Evolutionary conservation across 2,888 invertebrate genomes (phyloP), one percentile per base, ranked within the genome.

Genomic region (Caenorhabditis wallacei): DNA sequence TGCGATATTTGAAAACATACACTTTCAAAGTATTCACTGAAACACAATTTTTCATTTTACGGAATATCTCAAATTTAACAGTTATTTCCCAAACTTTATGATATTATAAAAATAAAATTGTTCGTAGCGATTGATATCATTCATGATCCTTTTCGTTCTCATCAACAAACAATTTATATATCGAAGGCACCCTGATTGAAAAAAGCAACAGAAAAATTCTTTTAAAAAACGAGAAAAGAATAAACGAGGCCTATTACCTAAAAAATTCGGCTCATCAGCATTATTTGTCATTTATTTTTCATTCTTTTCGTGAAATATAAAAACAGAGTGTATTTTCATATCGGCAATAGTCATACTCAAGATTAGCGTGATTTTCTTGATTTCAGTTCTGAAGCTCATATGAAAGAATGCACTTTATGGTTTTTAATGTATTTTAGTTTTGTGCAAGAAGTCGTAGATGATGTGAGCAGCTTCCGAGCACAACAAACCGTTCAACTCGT

Each of bases 201-300:
- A 37, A 26, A 37, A 48, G 51, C 24, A 64, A 46, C 35, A 64
- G n/a, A 64, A 43, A 26, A 18, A 20, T 30, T 18, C 3, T n/a
- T 7, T 48, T n/a, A 48, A 48, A 48, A 18, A 18, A 48, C 13
- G 3, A 13, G 4, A 48, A 48, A 48, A 48, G 46, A 48, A 18
- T n/a, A 76, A 76, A 76, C 59, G 68, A 76, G 53, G 76, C 68
- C 30, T 53, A 76, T 76, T 76, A 76, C 13, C 18, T n/a, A 26
- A 3, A 8, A 43, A 13, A 59, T 57, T 37, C n/a, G 10, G 61
- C 76, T 61, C 59, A 66, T 76, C 59, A 76, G 76, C 76, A 24
- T 48, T 61, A 69, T 69, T 76, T 61, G 61, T 51, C 40, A 76
- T 68, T 76, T 69, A 68, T 76, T 68, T 76, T 68, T 74, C 53